phyloP scores from a whole-genome alignment of 2,113 vertebrate species.

The Poeciliopsis retropinna region DNA sequence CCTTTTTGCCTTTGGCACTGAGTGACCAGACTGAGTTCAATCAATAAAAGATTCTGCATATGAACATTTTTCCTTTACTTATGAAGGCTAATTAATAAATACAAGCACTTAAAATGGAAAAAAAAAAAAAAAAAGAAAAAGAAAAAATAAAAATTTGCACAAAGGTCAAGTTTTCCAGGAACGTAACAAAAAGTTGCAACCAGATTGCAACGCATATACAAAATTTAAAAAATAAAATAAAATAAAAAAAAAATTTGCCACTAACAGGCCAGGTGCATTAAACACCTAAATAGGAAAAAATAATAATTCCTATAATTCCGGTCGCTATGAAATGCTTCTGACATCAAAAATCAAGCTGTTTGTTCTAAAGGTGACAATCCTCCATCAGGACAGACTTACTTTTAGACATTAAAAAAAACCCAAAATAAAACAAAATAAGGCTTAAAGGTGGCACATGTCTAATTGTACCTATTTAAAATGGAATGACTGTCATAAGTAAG shows the following conservation, averaged over 20 bases:
- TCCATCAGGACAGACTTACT: background rate
- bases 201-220: slow-evolving; percentile 26
- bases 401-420: background rate
- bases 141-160: slow-evolving; percentile 31
- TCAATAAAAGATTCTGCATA: slow-evolving; percentile 51
- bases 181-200: slow-evolving; percentile 65
- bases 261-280: background rate
- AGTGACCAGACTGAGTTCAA: slow-evolving; percentile 54
- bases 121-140: slow-evolving; percentile 17
- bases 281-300: background rate
- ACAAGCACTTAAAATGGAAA: slow-evolving; percentile 49
- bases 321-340: background rate
- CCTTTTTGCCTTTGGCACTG: slow-evolving; percentile 77
- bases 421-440: too few species aligned
- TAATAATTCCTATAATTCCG: slow-evolving; percentile 3
- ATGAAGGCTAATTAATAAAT: slow-evolving; percentile 74
- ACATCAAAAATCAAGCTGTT: background rate
- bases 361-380: background rate
- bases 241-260: background rate
- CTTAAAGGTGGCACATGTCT: background rate
- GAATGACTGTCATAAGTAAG: background rate
- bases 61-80: slow-evolving; percentile 42
- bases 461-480: background rate
- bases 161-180: slow-evolving; percentile 79
- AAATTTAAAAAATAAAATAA: background rate